phyloP scores from a whole-genome alignment of 2,113 vertebrate genomes.

The Hiodon tergisus region DNA sequence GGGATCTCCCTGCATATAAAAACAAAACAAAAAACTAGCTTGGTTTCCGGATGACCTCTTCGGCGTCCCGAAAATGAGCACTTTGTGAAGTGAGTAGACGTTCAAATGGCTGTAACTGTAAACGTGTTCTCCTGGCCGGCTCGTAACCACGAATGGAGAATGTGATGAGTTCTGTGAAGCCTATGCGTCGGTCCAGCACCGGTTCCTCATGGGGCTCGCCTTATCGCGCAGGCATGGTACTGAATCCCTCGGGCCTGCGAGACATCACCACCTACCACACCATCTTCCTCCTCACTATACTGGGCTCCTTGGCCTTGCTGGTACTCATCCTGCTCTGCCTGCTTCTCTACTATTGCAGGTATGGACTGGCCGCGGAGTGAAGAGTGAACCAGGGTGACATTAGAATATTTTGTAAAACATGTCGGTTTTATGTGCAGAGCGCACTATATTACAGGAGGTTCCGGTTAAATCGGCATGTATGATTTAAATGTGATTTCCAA shows the following conservation, averaged over 20 bases:
- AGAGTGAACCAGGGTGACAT: too few relatives aligned
- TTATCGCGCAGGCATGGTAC: constrained; percentile 74
- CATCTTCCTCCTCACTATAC: constrained; percentile 90
- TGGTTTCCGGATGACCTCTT: too few relatives aligned
- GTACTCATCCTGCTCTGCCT: constrained; percentile 89
- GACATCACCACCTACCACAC: constrained; percentile 95
- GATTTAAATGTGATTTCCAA: too few relatives aligned
- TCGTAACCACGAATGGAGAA: not conserved
- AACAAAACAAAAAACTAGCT: too few relatives aligned
- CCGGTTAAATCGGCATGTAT: too few relatives aligned
- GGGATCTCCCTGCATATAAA: too few relatives aligned
- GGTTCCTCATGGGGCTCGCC: not conserved
- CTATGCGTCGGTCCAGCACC: not conserved
- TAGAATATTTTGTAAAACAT: too few relatives aligned
- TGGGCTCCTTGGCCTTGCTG: constrained; percentile 82
- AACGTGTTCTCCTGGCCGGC: not conserved
- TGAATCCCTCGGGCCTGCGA: constrained; percentile 73
- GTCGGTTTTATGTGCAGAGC: too few relatives aligned
- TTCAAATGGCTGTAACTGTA: not conserved
- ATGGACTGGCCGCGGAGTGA: constrained; percentile 26
- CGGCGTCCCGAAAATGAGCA: too few relatives aligned
- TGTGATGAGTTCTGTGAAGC: not conserved
- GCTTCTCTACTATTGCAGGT: constrained; percentile 97
- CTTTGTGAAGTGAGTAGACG: not conserved
- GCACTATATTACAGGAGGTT: too few relatives aligned